A percentile compares a stretch with the other conserved stretches of the same genome.
phyloP scores from a whole-genome alignment of 2,888 invertebrate species.

The Sceliomorpha sp. region DNA sequence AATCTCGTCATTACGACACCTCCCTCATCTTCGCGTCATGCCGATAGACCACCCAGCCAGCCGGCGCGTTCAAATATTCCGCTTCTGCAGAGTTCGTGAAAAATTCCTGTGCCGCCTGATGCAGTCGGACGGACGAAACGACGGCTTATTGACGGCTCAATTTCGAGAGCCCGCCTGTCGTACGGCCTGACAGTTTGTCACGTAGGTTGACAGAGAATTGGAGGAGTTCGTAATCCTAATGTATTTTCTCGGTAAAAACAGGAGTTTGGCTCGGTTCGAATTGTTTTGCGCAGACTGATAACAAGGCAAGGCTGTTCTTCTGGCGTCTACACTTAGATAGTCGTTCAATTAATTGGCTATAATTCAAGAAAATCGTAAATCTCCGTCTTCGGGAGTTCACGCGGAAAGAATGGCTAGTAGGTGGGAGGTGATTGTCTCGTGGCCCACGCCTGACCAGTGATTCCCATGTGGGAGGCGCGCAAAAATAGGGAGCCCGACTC shows the following conservation, averaged over 20 bases:
- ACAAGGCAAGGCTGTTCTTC: slow-evolving; percentile 25
- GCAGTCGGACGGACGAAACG: neutral
- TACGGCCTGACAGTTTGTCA: too few species aligned
- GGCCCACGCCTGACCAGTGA: slow-evolving; percentile 69
- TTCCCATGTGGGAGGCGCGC: slow-evolving; percentile 66
- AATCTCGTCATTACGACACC: slow-evolving; percentile 39
- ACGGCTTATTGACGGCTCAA: slow-evolving; percentile 16
- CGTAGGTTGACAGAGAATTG: too few species aligned
- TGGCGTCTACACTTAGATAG: slow-evolving; percentile 32
- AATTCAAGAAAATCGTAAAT: slow-evolving; percentile 76
- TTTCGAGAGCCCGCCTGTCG: slow-evolving; percentile 12
- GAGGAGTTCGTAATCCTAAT: too few species aligned
- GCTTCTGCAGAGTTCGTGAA: slow-evolving; percentile 21
- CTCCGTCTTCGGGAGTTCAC: slow-evolving; percentile 56
- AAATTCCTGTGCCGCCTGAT: slow-evolving; percentile 12
- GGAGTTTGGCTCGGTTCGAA: neutral
- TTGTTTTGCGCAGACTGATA: neutral
- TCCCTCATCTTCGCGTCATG: slow-evolving; percentile 20
- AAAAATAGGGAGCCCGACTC: slow-evolving; percentile 48
- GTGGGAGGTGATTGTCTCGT: slow-evolving; percentile 78
- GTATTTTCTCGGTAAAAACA: too few species aligned
- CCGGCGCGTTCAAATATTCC: slow-evolving; percentile 23
- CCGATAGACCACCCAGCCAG: slow-evolving; percentile 53
- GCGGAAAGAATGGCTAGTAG: slow-evolving; percentile 70
- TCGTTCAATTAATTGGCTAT: slow-evolving; percentile 75